These are phyloP conservation scores for Danio tinwini DNA, from an alignment of 2,797 vertebrate genomes.

Conservation along the genomic window DNA sequence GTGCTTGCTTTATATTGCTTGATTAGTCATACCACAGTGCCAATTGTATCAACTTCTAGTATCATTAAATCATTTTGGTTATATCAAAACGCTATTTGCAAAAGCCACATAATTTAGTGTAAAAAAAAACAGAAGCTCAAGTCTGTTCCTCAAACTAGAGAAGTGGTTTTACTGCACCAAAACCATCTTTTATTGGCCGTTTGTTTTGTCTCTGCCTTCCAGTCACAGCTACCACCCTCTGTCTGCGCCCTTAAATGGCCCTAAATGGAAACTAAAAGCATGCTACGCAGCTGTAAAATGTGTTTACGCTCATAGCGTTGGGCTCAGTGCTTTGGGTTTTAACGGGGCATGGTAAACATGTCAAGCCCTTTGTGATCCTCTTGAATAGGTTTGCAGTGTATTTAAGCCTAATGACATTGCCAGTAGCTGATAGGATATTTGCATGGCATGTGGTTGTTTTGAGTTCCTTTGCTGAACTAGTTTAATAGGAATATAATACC, in stretches of 20 bases:
- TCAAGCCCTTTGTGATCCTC: constrained; percentile 37
- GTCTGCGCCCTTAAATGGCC: constrained; percentile 68
- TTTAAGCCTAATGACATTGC: constrained; percentile 41
- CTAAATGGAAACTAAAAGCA: constrained; percentile 67
- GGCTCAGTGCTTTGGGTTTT: constrained; percentile 49
- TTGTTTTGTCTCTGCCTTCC: constrained; percentile 70
- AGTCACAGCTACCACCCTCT: constrained; percentile 73
- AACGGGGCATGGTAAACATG: constrained; percentile 40
- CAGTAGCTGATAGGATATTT: constrained; percentile 39
- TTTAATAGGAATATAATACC: not conserved
- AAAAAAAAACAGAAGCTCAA: constrained; percentile 10
- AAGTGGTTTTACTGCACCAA: constrained; percentile 23
- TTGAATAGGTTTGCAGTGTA: constrained; percentile 18
- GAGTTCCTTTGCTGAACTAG: not conserved
- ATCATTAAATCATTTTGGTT: constrained; percentile 32
- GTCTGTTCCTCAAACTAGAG: constrained; percentile 18
- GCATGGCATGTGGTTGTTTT: constrained; percentile 37
- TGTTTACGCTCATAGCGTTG: constrained; percentile 69
- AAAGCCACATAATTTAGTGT: constrained; percentile 37
- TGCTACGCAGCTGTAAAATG: constrained; percentile 72
- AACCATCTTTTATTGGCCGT: constrained; percentile 42
- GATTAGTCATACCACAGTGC: constrained; percentile 3
- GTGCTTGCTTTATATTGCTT: constrained; percentile 10
- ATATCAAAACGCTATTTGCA: constrained; percentile 25
- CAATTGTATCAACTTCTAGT: constrained; percentile 1